These are phyloP conservation scores for Ovibos moschatus DNA, from an alignment of 2,113 vertebrate species.

Conservation along the genomic window DNA sequence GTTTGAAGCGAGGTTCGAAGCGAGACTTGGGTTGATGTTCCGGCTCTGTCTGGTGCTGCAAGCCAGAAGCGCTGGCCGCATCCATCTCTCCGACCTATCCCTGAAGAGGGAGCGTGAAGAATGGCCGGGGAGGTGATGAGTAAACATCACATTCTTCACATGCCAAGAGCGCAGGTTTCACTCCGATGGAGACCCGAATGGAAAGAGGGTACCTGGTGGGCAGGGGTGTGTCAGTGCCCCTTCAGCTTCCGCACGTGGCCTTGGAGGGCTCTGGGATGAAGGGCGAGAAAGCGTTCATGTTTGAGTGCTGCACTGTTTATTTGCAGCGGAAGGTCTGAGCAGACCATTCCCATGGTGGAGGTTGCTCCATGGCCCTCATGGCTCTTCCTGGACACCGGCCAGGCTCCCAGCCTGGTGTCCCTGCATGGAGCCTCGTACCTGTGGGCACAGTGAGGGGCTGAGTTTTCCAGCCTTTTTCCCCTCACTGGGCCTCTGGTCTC, in stretches of 20 bases:
- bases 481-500: neutral
- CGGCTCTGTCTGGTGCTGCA: accelerated
- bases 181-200: neutral
- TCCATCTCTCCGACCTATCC: neutral
- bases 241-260: accelerated
- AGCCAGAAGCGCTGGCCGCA: accelerated
- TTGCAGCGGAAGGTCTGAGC: accelerated
- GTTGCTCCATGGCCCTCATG: accelerated
- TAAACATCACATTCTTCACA: neutral
- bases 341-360: neutral
- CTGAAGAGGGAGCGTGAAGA: neutral
- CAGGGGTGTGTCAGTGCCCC: accelerated
- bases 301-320: neutral
- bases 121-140: neutral
- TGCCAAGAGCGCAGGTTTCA: accelerated
- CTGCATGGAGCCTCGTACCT: accelerated
- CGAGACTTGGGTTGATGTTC: accelerated
- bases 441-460: too few relatives aligned
- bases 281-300: accelerated
- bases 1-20: neutral
- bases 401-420: accelerated
- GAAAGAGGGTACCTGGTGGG: neutral
- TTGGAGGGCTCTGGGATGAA: neutral
- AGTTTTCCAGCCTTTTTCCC: accelerated
- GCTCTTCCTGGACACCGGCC: accelerated